A percentile compares a stretch with the other conserved stretches of the same genome.
phyloP scores from a whole-genome alignment of 1,140 invertebrate genomes.

The Orius insidiosus region DNA sequence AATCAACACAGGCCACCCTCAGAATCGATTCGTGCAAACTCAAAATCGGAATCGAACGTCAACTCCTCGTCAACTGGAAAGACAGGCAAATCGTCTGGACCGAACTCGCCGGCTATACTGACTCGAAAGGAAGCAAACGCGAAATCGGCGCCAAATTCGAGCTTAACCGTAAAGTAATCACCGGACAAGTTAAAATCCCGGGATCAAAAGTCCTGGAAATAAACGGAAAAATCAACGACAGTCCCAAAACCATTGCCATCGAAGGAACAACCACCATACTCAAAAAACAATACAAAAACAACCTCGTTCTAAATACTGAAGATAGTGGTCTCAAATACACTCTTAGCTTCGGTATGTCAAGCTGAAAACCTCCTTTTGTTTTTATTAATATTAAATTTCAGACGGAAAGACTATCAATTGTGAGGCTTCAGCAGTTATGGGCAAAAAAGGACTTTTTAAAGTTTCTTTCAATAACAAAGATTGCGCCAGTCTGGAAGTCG shows the following conservation, averaged over 20 bases:
- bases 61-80: neutral
- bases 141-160: neutral
- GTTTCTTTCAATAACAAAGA: conserved; percentile 12
- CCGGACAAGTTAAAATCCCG: no score
- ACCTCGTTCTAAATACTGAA: no score
- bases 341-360: neutral
- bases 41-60: neutral
- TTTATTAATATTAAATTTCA: neutral
- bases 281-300: no score
- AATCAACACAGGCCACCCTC: conserved; percentile 25
- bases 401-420: conserved; percentile 14
- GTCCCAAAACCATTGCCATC: no score
- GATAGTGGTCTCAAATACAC: neutral
- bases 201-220: no score
- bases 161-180: neutral
- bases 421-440: conserved; percentile 33
- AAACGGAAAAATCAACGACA: no score
- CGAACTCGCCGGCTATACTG: neutral
- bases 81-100: neutral
- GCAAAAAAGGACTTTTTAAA: conserved; percentile 37
- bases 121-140: neutral
- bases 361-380: no score
- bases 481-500: conserved; percentile 11
- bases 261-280: no score
- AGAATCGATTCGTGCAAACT: conserved; percentile 24